A percentile compares a stretch with the other conserved stretches of the same genome.
Conservation (phyloP, 2,888 invertebrate species). For the Synergus gifuensis region DNA sequence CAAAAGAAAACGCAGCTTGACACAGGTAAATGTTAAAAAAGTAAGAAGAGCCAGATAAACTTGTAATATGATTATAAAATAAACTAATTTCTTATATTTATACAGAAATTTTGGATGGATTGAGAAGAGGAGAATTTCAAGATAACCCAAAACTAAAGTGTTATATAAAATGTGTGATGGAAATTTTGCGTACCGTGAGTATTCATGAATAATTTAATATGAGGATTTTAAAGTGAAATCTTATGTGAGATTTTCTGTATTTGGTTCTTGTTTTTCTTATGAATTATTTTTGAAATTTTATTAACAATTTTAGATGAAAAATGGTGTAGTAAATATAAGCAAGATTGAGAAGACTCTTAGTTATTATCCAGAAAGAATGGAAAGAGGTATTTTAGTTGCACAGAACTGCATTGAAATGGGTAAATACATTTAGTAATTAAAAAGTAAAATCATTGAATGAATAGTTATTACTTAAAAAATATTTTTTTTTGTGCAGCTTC, state of each 20-base stretch:
- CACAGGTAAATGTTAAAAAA: neutral
- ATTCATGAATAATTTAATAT: neutral
- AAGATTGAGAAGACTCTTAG: neutral
- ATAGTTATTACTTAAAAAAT: neutral
- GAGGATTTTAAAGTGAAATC: neutral
- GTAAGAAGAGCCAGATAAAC: neutral
- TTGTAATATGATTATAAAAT: neutral
- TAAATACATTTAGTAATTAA: neutral
- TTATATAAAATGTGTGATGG: conserved; percentile 79
- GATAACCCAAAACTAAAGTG: conserved; percentile 75
- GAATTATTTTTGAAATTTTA: neutral
- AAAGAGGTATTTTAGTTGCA: neutral
- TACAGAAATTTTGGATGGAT: neutral
- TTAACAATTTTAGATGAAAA: neutral
- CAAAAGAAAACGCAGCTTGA: no score
- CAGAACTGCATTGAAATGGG: neutral
- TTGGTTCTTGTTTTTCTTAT: no score
- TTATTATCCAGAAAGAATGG: neutral
- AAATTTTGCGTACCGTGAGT: conserved; percentile 61
- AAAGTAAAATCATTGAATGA: neutral
- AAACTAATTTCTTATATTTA: neutral
- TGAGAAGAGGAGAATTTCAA: conserved; percentile 51
- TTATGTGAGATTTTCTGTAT: neutral
- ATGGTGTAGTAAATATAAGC: neutral
- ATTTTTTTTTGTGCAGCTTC: neutral